These are phyloP conservation scores for Nephrotoma flavescens DNA, from an alignment of 2,888 invertebrate genomes.

Conservation along the genomic window DNA sequence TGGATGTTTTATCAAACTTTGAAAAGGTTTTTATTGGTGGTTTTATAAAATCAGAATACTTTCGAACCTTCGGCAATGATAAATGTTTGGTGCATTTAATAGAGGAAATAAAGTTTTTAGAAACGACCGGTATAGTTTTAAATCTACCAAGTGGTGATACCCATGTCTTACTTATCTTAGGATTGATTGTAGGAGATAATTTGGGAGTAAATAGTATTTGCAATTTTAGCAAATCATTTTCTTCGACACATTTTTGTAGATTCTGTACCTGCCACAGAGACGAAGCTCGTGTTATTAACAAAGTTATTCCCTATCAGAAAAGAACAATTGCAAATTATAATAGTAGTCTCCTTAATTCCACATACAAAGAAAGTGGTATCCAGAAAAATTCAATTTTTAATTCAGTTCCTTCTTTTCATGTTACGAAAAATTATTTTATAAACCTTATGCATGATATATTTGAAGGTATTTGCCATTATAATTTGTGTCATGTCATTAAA, in stretches of 20 bases:
- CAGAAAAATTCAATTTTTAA: background rate
- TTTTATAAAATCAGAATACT: background rate
- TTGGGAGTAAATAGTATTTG: background rate
- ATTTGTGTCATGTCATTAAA: constrained; percentile 13
- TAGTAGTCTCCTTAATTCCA: constrained; percentile 7
- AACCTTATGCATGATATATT: background rate
- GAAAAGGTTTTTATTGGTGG: background rate
- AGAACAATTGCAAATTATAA: constrained; percentile 13
- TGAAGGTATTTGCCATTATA: no score
- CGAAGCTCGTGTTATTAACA: background rate
- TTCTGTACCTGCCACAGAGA: background rate
- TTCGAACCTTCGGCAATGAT: background rate
- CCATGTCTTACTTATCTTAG: background rate
- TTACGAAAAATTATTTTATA: constrained; percentile 17
- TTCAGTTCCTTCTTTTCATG: background rate
- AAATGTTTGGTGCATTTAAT: background rate
- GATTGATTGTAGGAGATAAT: background rate
- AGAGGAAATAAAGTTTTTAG: background rate
- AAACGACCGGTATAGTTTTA: no score
- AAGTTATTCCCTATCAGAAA: constrained; percentile 7
- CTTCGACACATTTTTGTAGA: background rate
- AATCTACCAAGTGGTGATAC: background rate
- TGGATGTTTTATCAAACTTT: background rate
- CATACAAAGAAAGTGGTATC: constrained; percentile 13
- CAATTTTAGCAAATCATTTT: no score